phyloP scores from a whole-genome alignment of 2,888 invertebrate genomes.

The Cabera pusaria region DNA sequence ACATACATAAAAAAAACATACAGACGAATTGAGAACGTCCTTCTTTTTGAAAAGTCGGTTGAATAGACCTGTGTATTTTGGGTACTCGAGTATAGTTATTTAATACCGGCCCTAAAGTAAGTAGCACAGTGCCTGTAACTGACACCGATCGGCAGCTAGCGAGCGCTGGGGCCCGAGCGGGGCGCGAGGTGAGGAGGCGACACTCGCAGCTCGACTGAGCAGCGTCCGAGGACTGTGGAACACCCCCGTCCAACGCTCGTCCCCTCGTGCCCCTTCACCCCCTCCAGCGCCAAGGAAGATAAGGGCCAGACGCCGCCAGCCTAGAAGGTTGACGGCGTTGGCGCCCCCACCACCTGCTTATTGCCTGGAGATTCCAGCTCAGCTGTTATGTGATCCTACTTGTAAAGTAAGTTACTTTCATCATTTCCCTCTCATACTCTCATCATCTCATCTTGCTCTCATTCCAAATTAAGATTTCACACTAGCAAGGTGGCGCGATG shows the following conservation, averaged over 20 bases:
- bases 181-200: slow-evolving; percentile 60
- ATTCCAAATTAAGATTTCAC: too few relatives aligned
- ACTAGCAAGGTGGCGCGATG: too few relatives aligned
- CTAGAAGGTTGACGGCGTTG: slow-evolving; percentile 51
- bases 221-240: slow-evolving; percentile 59
- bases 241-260: slow-evolving; percentile 30
- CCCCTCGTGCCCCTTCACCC: slow-evolving; percentile 50
- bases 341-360: slow-evolving; percentile 63
- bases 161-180: slow-evolving; percentile 73
- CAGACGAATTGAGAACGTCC: too few relatives aligned
- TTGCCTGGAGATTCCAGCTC: slow-evolving; percentile 63
- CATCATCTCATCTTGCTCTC: too few relatives aligned
- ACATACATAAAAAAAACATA: too few relatives aligned
- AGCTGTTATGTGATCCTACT: slow-evolving; percentile 68
- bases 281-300: slow-evolving; percentile 65
- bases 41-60: too few relatives aligned
- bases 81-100: too few relatives aligned
- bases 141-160: slow-evolving; percentile 80
- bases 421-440: too few relatives aligned
- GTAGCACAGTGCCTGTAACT: slow-evolving; percentile 47
- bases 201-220: slow-evolving; percentile 57
- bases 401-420: slow-evolving; percentile 69
- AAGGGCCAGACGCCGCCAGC: slow-evolving; percentile 66
- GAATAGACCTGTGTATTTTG: too few relatives aligned
- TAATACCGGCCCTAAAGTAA: too few relatives aligned